Base-by-base conservation (phyloP, 2,888 invertebrate species). In the Lepidocyrtoides sp. region DNA sequence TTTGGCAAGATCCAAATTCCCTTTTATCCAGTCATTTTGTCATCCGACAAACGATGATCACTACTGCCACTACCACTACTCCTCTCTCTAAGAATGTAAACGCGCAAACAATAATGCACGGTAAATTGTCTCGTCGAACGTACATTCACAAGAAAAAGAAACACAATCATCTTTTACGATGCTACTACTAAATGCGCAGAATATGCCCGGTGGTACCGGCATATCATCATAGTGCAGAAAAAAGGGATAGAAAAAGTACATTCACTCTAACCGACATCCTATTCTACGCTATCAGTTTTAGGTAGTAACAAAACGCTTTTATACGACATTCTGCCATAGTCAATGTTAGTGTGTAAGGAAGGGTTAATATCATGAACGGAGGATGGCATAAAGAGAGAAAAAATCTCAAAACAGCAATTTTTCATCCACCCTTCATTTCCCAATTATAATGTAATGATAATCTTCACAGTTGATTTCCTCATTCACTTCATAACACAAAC, bases 1-100 rank as follows among this genome's bases (percentile, higher is more conserved):
- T 94, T 94, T 94, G 94, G 94, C 94, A 93, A 92, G 92, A 93
- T 93, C 92, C 92, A 92, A 94, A 93, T 92, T 92, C 94, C 91
- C 93, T 92, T 91, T 92, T 90, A 91, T 89, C 91, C 60, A 85
- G 41, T 88, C 82, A 84, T 87, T 69, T 82, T 81, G 63, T 89
- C 85, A 84, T 82, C 81, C 85, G 69, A 79, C 82, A 91, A 90
- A 26, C 51, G 60, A 63, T 66, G 60, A 48, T 51, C 54, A 36
- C 72, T 72, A 17, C 44, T 44, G 44, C 41, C 0, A 75, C 29
- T 23, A 66, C 54, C 5, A n/a, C 23, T 41, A 5, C 14, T 72
- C 32, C 20, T 51, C 82, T 48, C 32, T 72, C 20, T 41, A 20
- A 10, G 44, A 20, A 44, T 20, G 36, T 7, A n/a, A n/a, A 36